These are phyloP conservation scores for Pseudochaenichthys georgianus DNA, from an alignment of 2,797 vertebrate species.

Conservation along the genomic window DNA sequence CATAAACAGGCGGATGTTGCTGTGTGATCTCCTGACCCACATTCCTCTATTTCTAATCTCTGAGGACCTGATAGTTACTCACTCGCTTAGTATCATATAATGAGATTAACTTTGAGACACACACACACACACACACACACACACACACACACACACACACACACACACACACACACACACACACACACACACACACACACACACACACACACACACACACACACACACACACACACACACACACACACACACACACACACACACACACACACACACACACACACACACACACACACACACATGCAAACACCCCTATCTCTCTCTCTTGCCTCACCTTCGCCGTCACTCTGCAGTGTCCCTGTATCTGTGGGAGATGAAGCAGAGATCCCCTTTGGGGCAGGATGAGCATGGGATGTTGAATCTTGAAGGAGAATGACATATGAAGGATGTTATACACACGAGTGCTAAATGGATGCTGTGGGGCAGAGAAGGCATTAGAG, in stretches of 20 bases:
- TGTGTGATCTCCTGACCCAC: slow-evolving; percentile 57
- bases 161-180: too few relatives aligned
- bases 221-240: too few relatives aligned
- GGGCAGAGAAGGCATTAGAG: slow-evolving; percentile 8
- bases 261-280: too few relatives aligned
- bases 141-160: slow-evolving; percentile 35
- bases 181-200: too few relatives aligned
- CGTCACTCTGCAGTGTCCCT: slow-evolving; percentile 20
- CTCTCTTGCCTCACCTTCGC: slow-evolving; percentile 14
- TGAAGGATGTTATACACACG: slow-evolving; percentile 16
- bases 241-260: too few relatives aligned
- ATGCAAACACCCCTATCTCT: background rate
- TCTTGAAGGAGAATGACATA: slow-evolving; percentile 31
- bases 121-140: slow-evolving; percentile 5
- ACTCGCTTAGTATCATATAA: slow-evolving; percentile 28
- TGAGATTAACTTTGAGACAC: slow-evolving; percentile 37
- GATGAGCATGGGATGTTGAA: slow-evolving; percentile 27
- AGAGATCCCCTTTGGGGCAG: background rate
- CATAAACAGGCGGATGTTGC: slow-evolving; percentile 23
- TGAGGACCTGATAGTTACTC: slow-evolving; percentile 14
- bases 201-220: too few relatives aligned
- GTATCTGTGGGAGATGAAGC: slow-evolving; percentile 22
- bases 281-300: too few relatives aligned
- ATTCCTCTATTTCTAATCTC: slow-evolving; percentile 36
- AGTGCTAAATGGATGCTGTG: slow-evolving; percentile 11